Evolutionary conservation across 2,113 vertebrate species (phyloP), one percentile per base, ranked within the genome.

Genomic region (Pygoscelis adeliae): DNA sequence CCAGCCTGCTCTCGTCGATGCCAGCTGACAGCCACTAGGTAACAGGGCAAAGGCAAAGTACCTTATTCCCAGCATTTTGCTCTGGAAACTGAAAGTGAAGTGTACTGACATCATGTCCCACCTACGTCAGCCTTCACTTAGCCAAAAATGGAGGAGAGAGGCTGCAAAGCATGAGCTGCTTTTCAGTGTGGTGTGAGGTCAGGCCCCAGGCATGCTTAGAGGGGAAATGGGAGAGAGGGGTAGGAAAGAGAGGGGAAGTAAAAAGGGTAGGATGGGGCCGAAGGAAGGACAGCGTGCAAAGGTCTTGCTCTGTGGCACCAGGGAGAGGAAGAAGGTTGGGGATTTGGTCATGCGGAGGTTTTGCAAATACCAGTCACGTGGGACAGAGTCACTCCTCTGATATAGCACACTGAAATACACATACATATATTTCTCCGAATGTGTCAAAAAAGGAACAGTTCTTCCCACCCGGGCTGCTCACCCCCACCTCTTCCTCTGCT

Each of bases 81-180:
- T 67, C 71, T 63, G 38, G 74, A 53, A 90, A 25, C 55, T 11
- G 25, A 7, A 53, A 15, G 49, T 42, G 55, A 67, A 47, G 14
- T 0, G 0, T 23, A 2, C 50, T 74, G 50, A 50, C 3, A 0
- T 34, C 0, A 0, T 21, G 46, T 34, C 21, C 74, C 29, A 23
- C 21, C 9, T 56, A 1, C 0, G 1, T 38, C 38, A 36, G 66
- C 66, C 34, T 66, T 50, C 23, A 2, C 25, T 67, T 16, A 6
- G 47, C 47, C 44, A 38, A 18, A 52, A 76, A 16, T 4, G 15
- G 23, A 36, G 0, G 6, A 26, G 62, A n/a, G 17, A 20, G 36
- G 40, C 67, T 73, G 62, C 36, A 73, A 81, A 83, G n/a, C 4
- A 3, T 1, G 18, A 70, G 30, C 38, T 66, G 50, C 38, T 89